Percentiles rank a stretch among this genome's conserved stretches.
phyloP scores from a whole-genome alignment of 2,888 invertebrate species.

The Lottia scabra region DNA sequence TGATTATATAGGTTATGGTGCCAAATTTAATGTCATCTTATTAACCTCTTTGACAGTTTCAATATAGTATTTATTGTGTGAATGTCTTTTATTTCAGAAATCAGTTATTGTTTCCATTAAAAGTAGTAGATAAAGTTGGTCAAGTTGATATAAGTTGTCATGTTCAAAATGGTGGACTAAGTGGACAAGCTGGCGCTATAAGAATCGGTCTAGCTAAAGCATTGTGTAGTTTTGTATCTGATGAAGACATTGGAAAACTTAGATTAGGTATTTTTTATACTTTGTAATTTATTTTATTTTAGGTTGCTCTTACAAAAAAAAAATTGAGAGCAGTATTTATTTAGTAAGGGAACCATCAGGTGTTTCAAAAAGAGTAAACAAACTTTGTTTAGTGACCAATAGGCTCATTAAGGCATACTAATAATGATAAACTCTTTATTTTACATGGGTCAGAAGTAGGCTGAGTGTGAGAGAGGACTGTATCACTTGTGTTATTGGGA shows the following conservation, averaged over 20 bases:
- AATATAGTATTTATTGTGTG: neutral
- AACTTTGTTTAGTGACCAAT: too few relatives aligned
- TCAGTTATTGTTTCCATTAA: conserved; percentile 82
- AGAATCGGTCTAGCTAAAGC: conserved; percentile 89
- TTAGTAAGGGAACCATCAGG: too few relatives aligned
- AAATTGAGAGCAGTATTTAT: too few relatives aligned
- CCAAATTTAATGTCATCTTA: too few relatives aligned
- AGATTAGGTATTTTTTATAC: conserved; percentile 78
- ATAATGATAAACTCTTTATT: too few relatives aligned
- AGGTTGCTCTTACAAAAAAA: neutral
- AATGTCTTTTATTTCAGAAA: conserved; percentile 70
- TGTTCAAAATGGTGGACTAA: conserved; percentile 68
- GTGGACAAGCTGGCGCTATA: conserved; percentile 89
- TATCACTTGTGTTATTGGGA: too few relatives aligned
- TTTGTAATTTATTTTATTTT: neutral
- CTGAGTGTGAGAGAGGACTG: too few relatives aligned
- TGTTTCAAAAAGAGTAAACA: too few relatives aligned
- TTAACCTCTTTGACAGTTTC: neutral
- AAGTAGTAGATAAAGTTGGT: conserved; percentile 81
- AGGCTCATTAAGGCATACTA: too few relatives aligned
- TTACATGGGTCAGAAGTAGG: too few relatives aligned
- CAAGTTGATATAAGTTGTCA: conserved; percentile 85
- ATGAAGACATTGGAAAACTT: conserved; percentile 84
- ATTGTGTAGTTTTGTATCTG: conserved; percentile 84
- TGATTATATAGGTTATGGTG: neutral